These are phyloP conservation scores for Cuniculus paca DNA, from an alignment of 2,797 vertebrate species.

Conservation along the genomic window DNA sequence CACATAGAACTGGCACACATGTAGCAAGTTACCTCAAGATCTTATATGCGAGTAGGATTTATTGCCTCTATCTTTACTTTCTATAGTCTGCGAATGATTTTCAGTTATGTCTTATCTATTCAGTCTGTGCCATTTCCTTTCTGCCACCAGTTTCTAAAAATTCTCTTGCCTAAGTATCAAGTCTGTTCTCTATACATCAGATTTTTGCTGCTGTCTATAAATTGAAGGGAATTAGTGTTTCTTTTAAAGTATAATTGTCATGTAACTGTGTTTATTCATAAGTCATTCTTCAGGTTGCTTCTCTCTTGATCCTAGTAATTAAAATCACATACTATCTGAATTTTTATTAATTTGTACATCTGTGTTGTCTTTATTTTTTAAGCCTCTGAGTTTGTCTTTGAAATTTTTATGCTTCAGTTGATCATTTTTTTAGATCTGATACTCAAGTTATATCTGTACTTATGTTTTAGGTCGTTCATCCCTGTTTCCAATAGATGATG, in stretches of 20 bases:
- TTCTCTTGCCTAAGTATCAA: not conserved
- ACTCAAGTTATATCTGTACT: constrained; percentile 71
- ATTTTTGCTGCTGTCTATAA: constrained; percentile 13
- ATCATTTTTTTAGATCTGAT: constrained; percentile 58
- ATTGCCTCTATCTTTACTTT: not conserved
- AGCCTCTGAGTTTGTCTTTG: constrained; percentile 58
- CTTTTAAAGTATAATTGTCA: constrained; percentile 18
- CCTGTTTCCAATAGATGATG: constrained; percentile 98
- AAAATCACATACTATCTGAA: constrained; percentile 34
- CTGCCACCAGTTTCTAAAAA: constrained; percentile 2
- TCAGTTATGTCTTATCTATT: not conserved
- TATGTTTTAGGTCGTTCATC: constrained; percentile 95
- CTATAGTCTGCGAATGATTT: not conserved
- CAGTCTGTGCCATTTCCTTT: constrained; percentile 25
- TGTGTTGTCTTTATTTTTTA: constrained; percentile 5
- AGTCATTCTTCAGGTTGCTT: not conserved
- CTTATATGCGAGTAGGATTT: not conserved
- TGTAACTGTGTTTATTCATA: not conserved
- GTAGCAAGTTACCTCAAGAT: not conserved
- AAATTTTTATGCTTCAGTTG: constrained; percentile 23
- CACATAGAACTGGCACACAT: not conserved
- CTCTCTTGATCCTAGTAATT: not conserved
- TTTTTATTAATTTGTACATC: constrained; percentile 60
- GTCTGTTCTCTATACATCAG: not conserved
- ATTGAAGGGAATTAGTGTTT: not conserved